Conservation (phyloP, 2,113 vertebrate genomes). For the Empidonax traillii region DNA sequence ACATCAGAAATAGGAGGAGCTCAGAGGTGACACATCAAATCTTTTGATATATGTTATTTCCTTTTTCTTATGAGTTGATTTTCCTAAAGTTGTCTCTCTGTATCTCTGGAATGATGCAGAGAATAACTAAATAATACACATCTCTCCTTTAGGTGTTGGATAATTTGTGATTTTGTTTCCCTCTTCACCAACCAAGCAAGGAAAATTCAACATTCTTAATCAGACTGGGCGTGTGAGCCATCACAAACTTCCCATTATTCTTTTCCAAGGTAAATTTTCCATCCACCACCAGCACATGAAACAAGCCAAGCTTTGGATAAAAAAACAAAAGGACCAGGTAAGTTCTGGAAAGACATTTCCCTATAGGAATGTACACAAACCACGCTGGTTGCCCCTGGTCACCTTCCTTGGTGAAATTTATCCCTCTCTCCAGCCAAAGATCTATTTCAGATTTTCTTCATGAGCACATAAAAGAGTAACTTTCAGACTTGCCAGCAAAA, state of each 20-base stretch:
- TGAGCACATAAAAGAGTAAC: background rate
- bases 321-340: background rate
- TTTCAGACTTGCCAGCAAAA: background rate
- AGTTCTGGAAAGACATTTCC: background rate
- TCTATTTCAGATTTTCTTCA: background rate
- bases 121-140: background rate
- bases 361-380: rapidly evolving
- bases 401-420: background rate
- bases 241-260: background rate
- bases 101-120: background rate
- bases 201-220: background rate
- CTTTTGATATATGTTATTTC: background rate
- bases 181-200: background rate
- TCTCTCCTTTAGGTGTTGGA: background rate
- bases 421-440: background rate
- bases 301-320: background rate
- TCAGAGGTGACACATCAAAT: background rate
- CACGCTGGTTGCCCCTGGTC: background rate
- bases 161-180: background rate
- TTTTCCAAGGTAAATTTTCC: background rate
- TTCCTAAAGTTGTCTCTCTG: background rate
- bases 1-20: background rate
- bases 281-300: background rate
- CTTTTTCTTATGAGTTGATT: background rate
- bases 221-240: background rate